Evolutionary conservation across 53 echinoderm and acorn worm genomes (phyloP), one percentile per base, ranked within the genome.

Genomic region (Henricia sp.): DNA sequence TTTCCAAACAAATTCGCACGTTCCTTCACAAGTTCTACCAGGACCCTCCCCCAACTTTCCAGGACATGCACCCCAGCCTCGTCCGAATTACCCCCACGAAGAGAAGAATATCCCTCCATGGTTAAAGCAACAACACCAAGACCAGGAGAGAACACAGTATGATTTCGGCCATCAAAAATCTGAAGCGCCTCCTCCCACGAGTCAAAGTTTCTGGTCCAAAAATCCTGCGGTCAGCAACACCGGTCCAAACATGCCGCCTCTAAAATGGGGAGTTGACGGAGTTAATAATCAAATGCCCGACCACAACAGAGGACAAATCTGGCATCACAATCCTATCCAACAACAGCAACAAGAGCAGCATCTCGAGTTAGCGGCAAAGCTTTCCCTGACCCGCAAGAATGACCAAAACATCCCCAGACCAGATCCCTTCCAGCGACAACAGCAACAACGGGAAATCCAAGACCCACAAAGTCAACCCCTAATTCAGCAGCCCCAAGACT

Each of bases 21-120:
- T n/a, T n/a, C n/a, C n/a, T n/a, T n/a, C n/a, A n/a, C n/a, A n/a
- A n/a, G n/a, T n/a, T n/a, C n/a, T n/a, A n/a, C n/a, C n/a, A n/a
- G n/a, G n/a, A 44, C 65, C 83, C 70, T 68, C 57, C 38, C 51
- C 87, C 57, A 58, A 68, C 69, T 73, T 66, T 52, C 34, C 87
- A 33, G 33, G 83, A 53, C 42, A 67, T 28, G 37, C 80, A 13
- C 32, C 64, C 44, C 57, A 43, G 9, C 80, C 62, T 46, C 43
- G 80, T 32, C 80, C 63, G 12, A 42, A 30, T 24, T 80, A 64
- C 34, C 80, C 80, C 6, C 80, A 63, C 1, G 50, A 41, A 1
- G 80, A 80, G 50, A 80, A 63, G 12, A 8, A 62, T 6, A 28
- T 43, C 16, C 63, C 62, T 0, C 46, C 33, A 21, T 80, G 80